Conservation (phyloP, 1,140 invertebrate species). For the Apocrypta bakeri region DNA sequence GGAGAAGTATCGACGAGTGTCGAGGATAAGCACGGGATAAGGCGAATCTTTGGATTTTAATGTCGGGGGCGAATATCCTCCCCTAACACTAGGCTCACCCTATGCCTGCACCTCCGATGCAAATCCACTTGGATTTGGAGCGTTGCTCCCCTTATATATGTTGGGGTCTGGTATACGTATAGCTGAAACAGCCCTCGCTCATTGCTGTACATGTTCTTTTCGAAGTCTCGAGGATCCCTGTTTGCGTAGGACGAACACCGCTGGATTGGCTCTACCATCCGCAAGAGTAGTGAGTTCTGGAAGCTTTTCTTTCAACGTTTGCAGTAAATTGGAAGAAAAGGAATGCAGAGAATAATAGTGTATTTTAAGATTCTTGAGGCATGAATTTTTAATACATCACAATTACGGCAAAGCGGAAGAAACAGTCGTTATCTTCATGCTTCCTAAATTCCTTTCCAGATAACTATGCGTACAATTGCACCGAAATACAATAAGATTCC, state of each 20-base stretch:
- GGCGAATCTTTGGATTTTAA: neutral
- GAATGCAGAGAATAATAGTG: too few species aligned
- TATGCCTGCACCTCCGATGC: neutral
- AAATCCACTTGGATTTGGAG: slow-evolving; percentile 1
- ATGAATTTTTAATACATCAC: neutral
- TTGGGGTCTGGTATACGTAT: neutral
- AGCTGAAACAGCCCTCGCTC: neutral
- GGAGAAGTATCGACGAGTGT: neutral
- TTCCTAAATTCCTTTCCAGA: neutral
- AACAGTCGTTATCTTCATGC: neutral
- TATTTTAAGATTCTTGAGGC: too few species aligned
- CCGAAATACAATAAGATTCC: too few species aligned
- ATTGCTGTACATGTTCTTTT: neutral
- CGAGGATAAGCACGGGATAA: neutral
- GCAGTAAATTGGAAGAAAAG: too few species aligned
- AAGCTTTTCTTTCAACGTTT: too few species aligned
- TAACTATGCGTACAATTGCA: too few species aligned
- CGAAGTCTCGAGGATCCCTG: neutral
- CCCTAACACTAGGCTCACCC: neutral
- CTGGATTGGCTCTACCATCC: neutral
- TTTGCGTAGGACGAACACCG: neutral
- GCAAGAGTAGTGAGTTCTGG: too few species aligned
- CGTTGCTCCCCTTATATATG: neutral
- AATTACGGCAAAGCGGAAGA: neutral
- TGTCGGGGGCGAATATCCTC: neutral